Percentiles rank a stretch among this genome's conserved stretches.
These are phyloP conservation scores for Monomorium pharaonis DNA, from an alignment of 1,140 invertebrate species.

Conservation along the genomic window DNA sequence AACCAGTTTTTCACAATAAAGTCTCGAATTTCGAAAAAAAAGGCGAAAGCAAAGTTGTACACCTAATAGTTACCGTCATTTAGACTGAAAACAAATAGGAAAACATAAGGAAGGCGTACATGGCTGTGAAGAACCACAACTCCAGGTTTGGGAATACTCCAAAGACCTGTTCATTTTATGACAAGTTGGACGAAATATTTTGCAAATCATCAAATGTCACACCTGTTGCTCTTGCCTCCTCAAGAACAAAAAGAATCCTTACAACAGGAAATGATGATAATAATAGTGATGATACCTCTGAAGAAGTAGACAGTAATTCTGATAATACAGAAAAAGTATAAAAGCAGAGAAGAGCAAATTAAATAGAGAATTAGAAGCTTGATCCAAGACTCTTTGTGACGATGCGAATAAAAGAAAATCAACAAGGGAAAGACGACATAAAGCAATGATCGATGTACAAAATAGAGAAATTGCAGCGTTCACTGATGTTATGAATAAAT, in stretches of 20 bases:
- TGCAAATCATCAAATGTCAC: not conserved
- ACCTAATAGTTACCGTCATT: no score
- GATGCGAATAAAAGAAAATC: not conserved
- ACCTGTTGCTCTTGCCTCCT: not conserved
- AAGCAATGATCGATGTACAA: not conserved
- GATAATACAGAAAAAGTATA: not conserved
- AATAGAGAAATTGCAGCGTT: not conserved
- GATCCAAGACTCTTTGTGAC: not conserved
- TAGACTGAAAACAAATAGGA: not conserved
- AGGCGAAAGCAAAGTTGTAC: no score
- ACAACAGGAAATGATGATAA: not conserved
- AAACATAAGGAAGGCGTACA: not conserved
- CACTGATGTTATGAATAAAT: not conserved
- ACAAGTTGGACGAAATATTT: not conserved
- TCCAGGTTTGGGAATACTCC: not conserved
- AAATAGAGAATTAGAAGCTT: slow-evolving; percentile 12
- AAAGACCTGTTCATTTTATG: not conserved
- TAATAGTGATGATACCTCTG: not conserved
- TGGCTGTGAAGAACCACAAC: not conserved
- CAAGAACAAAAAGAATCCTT: not conserved
- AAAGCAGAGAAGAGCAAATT: not conserved
- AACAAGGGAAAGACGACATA: not conserved
- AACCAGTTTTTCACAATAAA: no score
- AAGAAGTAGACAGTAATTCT: not conserved
- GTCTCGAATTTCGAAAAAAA: no score